A percentile compares a stretch with the other conserved stretches of the same genome.
phyloP scores from a whole-genome alignment of 2,797 vertebrate species.

The Gymnocypris eckloni region DNA sequence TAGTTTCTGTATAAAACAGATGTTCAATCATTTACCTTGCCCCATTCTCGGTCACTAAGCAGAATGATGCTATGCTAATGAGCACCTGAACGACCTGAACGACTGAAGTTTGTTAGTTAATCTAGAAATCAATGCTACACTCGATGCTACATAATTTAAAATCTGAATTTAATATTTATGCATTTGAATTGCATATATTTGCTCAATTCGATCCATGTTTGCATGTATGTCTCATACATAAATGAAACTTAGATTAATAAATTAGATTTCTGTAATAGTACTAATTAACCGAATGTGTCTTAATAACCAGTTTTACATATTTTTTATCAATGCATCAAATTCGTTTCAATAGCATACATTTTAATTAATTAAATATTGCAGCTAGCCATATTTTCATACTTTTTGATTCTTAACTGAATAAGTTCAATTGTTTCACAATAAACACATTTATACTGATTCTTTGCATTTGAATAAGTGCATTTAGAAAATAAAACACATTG shows the following conservation, averaged over 20 bases:
- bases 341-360: neutral
- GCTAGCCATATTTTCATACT: neutral
- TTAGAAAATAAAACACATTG: no score
- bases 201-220: neutral
- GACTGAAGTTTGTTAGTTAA: constrained; percentile 29
- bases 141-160: neutral
- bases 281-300: neutral
- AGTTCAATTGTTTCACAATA: neutral
- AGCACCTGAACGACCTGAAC: constrained; percentile 57
- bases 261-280: no score
- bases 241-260: neutral
- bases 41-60: constrained; percentile 53
- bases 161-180: neutral
- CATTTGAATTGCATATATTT: no score
- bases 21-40: constrained; percentile 51
- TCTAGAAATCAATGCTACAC: constrained; percentile 20
- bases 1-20: constrained; percentile 49
- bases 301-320: neutral
- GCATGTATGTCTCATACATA: neutral
- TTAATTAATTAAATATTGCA: neutral
- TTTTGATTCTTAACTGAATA: no score
- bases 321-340: neutral
- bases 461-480: neutral
- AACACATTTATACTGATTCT: neutral
- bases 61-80: constrained; percentile 57